These are phyloP conservation scores for Selenia dentaria DNA, from an alignment of 2,888 invertebrate species.

Conservation along the genomic window DNA sequence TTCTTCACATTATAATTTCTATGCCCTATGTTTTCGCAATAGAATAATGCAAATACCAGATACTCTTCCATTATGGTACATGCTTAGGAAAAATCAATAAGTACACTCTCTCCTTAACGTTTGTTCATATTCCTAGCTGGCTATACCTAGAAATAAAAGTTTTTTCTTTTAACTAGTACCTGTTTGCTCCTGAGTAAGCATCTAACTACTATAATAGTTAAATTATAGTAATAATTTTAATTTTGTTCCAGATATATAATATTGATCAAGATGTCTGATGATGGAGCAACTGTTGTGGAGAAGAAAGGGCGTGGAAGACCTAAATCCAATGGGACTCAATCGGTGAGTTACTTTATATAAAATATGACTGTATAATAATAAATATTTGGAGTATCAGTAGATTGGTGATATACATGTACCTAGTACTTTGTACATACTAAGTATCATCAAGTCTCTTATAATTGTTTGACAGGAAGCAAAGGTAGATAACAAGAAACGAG, in stretches of 20 bases:
- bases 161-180: background rate
- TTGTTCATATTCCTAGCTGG: too few species aligned
- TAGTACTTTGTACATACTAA: too few species aligned
- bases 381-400: background rate
- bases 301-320: slow-evolving; percentile 82
- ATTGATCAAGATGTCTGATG: slow-evolving; percentile 77
- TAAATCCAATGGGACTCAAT: slow-evolving; percentile 79
- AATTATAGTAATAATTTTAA: background rate
- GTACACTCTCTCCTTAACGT: too few species aligned
- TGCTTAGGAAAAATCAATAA: too few species aligned
- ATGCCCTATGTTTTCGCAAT: too few species aligned
- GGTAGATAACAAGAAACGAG: slow-evolving; percentile 76
- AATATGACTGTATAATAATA: background rate
- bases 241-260: slow-evolving; percentile 47
- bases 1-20: background rate
- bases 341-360: slow-evolving; percentile 53
- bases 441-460: too few species aligned
- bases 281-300: slow-evolving; percentile 79
- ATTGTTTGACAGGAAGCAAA: slow-evolving; percentile 66
- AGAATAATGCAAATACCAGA: too few species aligned
- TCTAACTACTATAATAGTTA: background rate
- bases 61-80: too few species aligned
- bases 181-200: background rate
- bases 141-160: background rate
- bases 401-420: too few species aligned